Evolutionary conservation across 2,888 invertebrate genomes (phyloP), one percentile per base, ranked within the genome.

Genomic region (Eurytoma californica): DNA sequence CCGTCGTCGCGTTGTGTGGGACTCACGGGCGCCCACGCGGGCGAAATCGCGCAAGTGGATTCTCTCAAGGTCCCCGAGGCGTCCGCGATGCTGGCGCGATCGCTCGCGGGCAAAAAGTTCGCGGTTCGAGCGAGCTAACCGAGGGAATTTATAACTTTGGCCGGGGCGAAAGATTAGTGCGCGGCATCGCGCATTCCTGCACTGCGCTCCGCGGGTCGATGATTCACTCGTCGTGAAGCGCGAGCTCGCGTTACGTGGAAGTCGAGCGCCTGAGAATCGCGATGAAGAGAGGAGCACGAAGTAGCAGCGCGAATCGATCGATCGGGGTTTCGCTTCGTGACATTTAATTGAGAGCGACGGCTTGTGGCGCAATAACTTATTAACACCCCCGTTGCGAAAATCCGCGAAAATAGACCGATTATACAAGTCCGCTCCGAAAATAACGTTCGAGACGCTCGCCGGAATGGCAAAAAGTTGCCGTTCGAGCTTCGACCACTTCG

Each of bases 71-170:
- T 70, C 49, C 9, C 3, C 18, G 72, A 18, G 49, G 53, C 53
- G 53, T n/a, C 53, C 53, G 53, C 53, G 53, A 53, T 14, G n/a
- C 53, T 53, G 53, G 14, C 53, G 12, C 53, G 14, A 12, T 53
- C 5, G 4, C n/a, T 14, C 3, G 49, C 49, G 49, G 49, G 53
- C n/a, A 53, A 53, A 53, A 53, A 53, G 53, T 53, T 53, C 53
- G 53, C 53, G 53, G 53, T 53, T 53, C n/a, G 58, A 58, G 58
- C 24, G 58, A 58, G 63, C 16, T 3, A 3, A 14, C 28, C 14
- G 63, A 63, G 63, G 47, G 39, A 63, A 63, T 63, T 63, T 63
- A 63, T 63, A 63, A 63, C 63, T 63, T 63, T 63, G 63, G 63
- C 63, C 28, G 63, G 30, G 39, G 28, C 30, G 63, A 39, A 63